Conservation (phyloP, 2,888 invertebrate genomes). For the Cecidostiba fungosa region DNA sequence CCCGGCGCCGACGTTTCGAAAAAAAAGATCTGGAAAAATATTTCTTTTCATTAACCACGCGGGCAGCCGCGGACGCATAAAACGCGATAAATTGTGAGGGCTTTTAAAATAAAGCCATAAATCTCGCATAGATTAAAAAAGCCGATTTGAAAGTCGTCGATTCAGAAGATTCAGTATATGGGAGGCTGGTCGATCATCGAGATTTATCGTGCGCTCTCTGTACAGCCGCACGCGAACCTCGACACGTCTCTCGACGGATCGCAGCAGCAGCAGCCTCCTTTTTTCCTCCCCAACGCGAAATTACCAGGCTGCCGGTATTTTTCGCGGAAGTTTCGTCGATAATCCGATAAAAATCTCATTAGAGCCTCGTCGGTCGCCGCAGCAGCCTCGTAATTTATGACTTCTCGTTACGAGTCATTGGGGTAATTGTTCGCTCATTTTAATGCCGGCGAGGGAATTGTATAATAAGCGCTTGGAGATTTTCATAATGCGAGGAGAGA, state of each 20-base stretch:
- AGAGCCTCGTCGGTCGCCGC: slow-evolving; percentile 43
- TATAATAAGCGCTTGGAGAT: background rate
- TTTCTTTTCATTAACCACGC: slow-evolving; percentile 23
- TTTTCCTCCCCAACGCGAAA: slow-evolving; percentile 40
- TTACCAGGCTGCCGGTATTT: slow-evolving; percentile 62
- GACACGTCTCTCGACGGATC: slow-evolving; percentile 23
- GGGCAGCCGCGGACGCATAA: background rate
- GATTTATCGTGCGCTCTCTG: slow-evolving; percentile 48
- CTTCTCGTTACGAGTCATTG: slow-evolving; percentile 58
- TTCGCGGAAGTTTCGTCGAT: slow-evolving; percentile 70
- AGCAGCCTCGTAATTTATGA: slow-evolving; percentile 44
- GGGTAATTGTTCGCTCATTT: slow-evolving; percentile 50
- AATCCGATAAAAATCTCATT: slow-evolving; percentile 74
- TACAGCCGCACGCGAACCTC: background rate
- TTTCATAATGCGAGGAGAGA: slow-evolving; percentile 24
- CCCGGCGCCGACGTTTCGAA: background rate
- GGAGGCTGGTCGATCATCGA: slow-evolving; percentile 54
- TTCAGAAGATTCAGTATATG: slow-evolving; percentile 42
- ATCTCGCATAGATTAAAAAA: slow-evolving; percentile 57
- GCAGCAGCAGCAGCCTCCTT: slow-evolving; percentile 18
- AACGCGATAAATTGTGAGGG: slow-evolving; percentile 23
- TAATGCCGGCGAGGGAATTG: slow-evolving; percentile 10
- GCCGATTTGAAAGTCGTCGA: slow-evolving; percentile 54
- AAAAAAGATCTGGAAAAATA: background rate
- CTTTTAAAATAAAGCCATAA: slow-evolving; percentile 57